Evolutionary conservation across 2,888 invertebrate genomes (phyloP), one percentile per base, ranked within the genome.

Genomic region (Drosophila cognata): DNA sequence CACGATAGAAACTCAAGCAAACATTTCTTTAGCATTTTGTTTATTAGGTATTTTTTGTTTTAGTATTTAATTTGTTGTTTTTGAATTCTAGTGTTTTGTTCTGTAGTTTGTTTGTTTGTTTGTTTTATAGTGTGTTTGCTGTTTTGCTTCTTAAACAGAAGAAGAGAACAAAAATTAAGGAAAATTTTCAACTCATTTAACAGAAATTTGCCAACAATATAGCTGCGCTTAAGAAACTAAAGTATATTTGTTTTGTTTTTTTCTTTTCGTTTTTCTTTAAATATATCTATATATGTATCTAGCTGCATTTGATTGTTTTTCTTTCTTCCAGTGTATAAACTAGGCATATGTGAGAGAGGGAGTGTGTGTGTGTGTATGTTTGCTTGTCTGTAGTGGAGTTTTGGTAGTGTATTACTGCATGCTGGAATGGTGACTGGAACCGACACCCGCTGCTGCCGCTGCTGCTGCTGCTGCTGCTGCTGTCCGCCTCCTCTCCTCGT

Each of bases 181-280:
- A 57, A 57, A 58, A 64, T 58, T 56, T 43, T 68, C 55, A 84
- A 88, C 74, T 85, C 77, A 88, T 82, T 71, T 80, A 88, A 84
- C 86, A 88, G 58, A 84, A 79, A 77, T 70, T 53, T 50, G 71
- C 78, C 66, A 77, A 77, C 81, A 82, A 71, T 71, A 64, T 85
- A 76, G 83, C 69, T 85, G 85, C 83, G 51, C 79, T 85, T 82
- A 81, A 71, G 48, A 69, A 88, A 88, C 74, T 83, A 79, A 80
- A 78, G 61, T 78, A 60, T 66, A 64, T 58, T 65, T 65, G 73
- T 46, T 57, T 28, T 36, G 4, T 28, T 64, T 76, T 55, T 69
- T 66, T 58, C 56, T 70, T 60, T 43, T 56, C n/a, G 21, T 53
- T 43, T 64, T 46, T 31, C 48, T 55, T 33, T 70, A 36, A 60